Evolutionary conservation across 1,140 invertebrate genomes (phyloP), one percentile per base, ranked within the genome.

Genomic region (Drosophila repleta): DNA sequence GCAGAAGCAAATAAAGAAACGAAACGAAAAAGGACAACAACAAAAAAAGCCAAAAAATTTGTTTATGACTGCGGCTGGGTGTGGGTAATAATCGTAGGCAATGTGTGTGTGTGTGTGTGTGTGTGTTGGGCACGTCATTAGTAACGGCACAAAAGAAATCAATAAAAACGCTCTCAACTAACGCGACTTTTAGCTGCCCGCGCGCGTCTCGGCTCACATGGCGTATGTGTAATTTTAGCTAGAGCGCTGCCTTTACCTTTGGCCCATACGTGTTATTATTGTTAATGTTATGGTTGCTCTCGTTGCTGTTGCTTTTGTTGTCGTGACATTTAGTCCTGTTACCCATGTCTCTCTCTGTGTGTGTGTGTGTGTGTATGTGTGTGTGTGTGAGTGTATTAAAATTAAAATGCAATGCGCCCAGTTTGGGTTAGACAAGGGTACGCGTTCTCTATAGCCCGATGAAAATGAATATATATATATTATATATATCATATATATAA

Each of bases 141-240:
- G 83, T 73, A 78, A 87, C 82, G 51, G 71, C 67, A 82, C 49
- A 79, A 87, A 87, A 87, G 77, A 87, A 87, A 87, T 87, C 82
- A 88, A 88, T 87, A 87, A 85, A 84, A 80, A 71, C 60, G 51
- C 67, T 41, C 64, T 75, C 62, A 76, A 70, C 77, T 74, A 84
- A 70, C 61, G 56, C 62, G 65, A 80, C 69, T 80, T 45, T 72
- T 53, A 20, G 6, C 57, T 15, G 57, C 70, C 64, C 26, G n/a
- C n/a, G n/a, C n/a, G n/a, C n/a, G n/a, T n/a, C 26, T 39, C 48
- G 52, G 51, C 60, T 49, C 57, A 76, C 64, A 64, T 64, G 64
- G 64, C 74, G 74, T 65, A 76, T 76, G 74, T 74, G 43, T 76
- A 76, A 76, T 74, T 74, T 76, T 76, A 74, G 70, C 58, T 48